Evolutionary conservation across 2,888 invertebrate species (phyloP), one percentile per base, ranked within the genome.

Genomic region (Psococerastis gibbosa): DNA sequence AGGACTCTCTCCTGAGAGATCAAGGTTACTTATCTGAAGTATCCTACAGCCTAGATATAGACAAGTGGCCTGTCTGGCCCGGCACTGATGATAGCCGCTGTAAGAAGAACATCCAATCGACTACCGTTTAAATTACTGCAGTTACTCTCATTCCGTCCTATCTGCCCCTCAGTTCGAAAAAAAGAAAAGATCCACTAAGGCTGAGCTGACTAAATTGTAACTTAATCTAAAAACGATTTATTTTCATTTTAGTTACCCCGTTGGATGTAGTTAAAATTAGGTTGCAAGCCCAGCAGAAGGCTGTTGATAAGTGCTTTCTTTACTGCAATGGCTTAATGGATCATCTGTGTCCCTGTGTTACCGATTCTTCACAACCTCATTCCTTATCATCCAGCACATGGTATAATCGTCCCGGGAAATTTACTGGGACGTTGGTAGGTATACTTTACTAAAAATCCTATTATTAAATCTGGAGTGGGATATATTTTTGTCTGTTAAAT

Each of bases 241-340:
- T 49, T 45, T 48, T 47, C 48, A 52, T 71, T 68, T 27, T 61
- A 92, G 94, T 97, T 66, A 99, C 98, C 1, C 98, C 98, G 0
- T 65, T 99, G 51, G 98, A 99, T 68, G 98, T 98, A n/a, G 85
- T 99, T 1, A 99, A 99, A 69, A 92, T 95, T 49, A 73, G 98
- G 41, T 68, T 99, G 32, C 98, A 98, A 66, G 78, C 88, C 2
- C 97, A 98, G 61, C 83, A 87, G 56, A 88, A 87, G 54, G 76
- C 79, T 1, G 78, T 78, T 6, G 82, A 85, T 51, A 83, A 82
- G 62, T 94, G 95, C 62, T 97, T 88, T 59, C 65, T 97, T 5
- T 97, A 92, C 61, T 92, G 92, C 59, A 98, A 98, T 69, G 97
- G 98, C 1, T 66, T 98, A 9, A 97, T 97, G 95, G 98, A 98